phyloP scores from a whole-genome alignment of 2,113 vertebrate species.

The Psophia crepitans region DNA sequence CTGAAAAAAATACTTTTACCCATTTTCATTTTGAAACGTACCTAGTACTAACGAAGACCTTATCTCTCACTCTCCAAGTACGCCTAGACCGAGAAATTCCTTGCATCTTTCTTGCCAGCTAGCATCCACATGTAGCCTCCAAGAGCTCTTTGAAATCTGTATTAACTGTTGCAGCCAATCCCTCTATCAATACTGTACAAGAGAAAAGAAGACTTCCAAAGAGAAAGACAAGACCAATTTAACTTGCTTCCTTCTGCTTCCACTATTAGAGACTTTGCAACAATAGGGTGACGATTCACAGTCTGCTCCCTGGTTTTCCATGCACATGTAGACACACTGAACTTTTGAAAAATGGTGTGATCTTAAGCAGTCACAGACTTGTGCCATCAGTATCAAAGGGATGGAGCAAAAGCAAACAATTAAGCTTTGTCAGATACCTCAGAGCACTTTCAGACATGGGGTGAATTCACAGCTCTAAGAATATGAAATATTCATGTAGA shows the following conservation, averaged over 20 bases:
- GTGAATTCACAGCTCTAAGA: not conserved
- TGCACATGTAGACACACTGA: not conserved
- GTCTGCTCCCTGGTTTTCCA: not conserved
- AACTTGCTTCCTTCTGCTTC: not conserved
- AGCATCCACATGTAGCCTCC: not conserved
- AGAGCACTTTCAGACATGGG: not conserved
- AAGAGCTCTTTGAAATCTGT: not conserved
- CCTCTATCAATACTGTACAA: not conserved
- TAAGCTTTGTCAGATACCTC: not conserved
- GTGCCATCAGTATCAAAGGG: not conserved
- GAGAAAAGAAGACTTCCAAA: not conserved
- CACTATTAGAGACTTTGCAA: not conserved
- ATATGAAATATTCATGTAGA: slow-evolving; percentile 31
- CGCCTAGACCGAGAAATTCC: not conserved
- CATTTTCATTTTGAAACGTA: not conserved
- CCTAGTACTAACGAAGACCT: not conserved
- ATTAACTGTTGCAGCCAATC: not conserved
- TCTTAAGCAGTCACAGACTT: not conserved
- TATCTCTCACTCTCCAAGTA: not conserved
- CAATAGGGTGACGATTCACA: not conserved
- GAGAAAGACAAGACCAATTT: not conserved
- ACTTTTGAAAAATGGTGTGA: not conserved
- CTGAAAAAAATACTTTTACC: not conserved
- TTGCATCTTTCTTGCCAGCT: not conserved
- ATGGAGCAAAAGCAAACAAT: not conserved